These are phyloP conservation scores for Nematopogon swammerdamellus DNA, from an alignment of 2,888 invertebrate genomes.

Conservation along the genomic window DNA sequence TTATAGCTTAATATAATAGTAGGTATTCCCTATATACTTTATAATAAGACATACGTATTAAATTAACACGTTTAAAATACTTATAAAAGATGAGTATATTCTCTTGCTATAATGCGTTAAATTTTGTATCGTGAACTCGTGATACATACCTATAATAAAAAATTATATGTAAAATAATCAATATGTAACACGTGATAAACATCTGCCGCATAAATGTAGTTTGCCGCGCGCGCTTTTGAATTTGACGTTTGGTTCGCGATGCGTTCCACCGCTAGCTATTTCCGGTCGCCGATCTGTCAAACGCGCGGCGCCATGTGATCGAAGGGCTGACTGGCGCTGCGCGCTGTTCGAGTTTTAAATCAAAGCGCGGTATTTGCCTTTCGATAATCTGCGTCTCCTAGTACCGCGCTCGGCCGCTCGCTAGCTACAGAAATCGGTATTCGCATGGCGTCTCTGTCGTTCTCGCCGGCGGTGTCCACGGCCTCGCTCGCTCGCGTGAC, in stretches of 20 bases:
- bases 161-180: too few relatives aligned
- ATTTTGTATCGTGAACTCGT: too few relatives aligned
- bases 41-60: too few relatives aligned
- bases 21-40: too few relatives aligned
- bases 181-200: too few relatives aligned
- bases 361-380: slow-evolving; percentile 46
- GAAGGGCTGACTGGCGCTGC: slow-evolving; percentile 46
- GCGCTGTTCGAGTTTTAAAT: slow-evolving; percentile 40
- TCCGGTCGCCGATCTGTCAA: slow-evolving; percentile 46
- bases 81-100: too few relatives aligned
- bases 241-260: slow-evolving; percentile 10
- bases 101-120: too few relatives aligned
- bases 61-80: too few relatives aligned
- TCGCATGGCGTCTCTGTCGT: slow-evolving; percentile 11
- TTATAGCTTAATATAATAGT: too few relatives aligned
- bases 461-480: slow-evolving; percentile 3
- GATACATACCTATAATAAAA: too few relatives aligned
- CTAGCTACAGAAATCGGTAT: slow-evolving; percentile 41
- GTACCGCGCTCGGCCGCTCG: slow-evolving; percentile 1
- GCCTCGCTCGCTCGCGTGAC: slow-evolving; percentile 28
- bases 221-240: slow-evolving; percentile 4
- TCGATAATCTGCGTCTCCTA: slow-evolving; percentile 30
- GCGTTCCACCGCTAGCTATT: background rate
- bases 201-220: background rate
- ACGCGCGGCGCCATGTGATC: slow-evolving; percentile 47